Conservation (phyloP, 2,797 vertebrate genomes). For the Podargus strigoides region DNA sequence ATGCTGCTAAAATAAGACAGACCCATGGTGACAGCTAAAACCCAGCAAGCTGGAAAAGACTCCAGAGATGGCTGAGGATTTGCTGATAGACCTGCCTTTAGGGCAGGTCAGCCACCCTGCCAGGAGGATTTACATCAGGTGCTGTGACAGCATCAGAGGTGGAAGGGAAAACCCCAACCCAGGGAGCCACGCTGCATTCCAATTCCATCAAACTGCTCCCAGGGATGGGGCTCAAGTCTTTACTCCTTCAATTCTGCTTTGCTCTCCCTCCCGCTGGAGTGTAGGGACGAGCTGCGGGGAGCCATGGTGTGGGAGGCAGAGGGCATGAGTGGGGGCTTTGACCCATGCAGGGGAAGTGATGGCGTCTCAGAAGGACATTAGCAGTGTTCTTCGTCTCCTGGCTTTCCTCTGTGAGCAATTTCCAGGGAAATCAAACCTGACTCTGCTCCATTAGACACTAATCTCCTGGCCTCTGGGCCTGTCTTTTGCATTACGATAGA, state of each 20-base stretch:
- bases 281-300: fast-evolving
- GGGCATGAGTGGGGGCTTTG: neutral
- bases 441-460: neutral
- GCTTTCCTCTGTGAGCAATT: neutral
- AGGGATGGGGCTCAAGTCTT: neutral
- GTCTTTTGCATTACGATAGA: slow-evolving; percentile 37
- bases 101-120: neutral
- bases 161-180: neutral
- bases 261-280: neutral
- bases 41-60: neutral
- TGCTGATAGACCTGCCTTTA: neutral
- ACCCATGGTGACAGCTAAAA: neutral
- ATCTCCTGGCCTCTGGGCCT: neutral
- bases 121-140: neutral
- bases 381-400: neutral
- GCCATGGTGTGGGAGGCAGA: neutral
- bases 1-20: neutral
- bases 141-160: neutral
- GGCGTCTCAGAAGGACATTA: neutral
- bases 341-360: neutral
- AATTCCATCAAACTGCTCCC: neutral
- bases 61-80: neutral
- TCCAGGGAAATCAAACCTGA: slow-evolving; percentile 23
- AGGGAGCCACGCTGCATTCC: neutral
- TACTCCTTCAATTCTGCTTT: neutral